phyloP scores from a whole-genome alignment of 2,113 vertebrate genomes.

The Trinectes maculatus region DNA sequence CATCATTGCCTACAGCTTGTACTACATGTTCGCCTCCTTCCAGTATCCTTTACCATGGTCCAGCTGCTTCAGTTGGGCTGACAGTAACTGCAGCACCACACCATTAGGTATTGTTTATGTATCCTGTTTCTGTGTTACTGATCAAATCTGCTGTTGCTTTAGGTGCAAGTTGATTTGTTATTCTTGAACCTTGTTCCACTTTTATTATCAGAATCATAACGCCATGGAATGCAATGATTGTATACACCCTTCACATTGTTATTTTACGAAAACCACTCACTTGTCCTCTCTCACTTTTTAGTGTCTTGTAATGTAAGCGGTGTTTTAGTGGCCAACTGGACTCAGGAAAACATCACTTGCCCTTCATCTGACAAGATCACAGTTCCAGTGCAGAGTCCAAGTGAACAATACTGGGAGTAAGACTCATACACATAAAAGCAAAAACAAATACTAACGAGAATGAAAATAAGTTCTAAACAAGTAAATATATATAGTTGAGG shows the following conservation, averaged over 20 bases:
- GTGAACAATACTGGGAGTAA: slow-evolving; percentile 96
- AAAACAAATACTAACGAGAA: not conserved
- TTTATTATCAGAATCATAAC: too few relatives aligned
- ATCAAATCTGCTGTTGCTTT: not conserved
- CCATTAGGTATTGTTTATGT: slow-evolving; percentile 76
- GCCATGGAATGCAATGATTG: too few relatives aligned
- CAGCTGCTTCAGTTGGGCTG: slow-evolving; percentile 81
- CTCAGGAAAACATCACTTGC: slow-evolving; percentile 75
- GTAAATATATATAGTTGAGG: too few relatives aligned
- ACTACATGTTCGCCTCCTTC: slow-evolving; percentile 95
- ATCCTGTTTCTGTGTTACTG: not conserved
- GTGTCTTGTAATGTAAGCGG: slow-evolving; percentile 80
- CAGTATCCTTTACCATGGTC: slow-evolving; percentile 90
- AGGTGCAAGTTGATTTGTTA: not conserved
- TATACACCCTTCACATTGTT: not conserved
- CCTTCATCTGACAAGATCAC: slow-evolving; percentile 10
- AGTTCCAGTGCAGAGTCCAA: slow-evolving; percentile 83
- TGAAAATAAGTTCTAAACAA: too few relatives aligned
- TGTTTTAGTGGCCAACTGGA: slow-evolving; percentile 73
- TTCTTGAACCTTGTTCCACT: not conserved
- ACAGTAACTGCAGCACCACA: slow-evolving; percentile 81
- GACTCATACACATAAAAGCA: slow-evolving; percentile 59
- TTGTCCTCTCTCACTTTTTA: slow-evolving; percentile 10
- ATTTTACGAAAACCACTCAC: not conserved
- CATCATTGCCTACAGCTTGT: slow-evolving; percentile 91